Percentiles rank a stretch among this genome's conserved stretches.
These are phyloP conservation scores for Chymomyza amoena DNA, from an alignment of 2,888 invertebrate species.

Conservation along the genomic window DNA sequence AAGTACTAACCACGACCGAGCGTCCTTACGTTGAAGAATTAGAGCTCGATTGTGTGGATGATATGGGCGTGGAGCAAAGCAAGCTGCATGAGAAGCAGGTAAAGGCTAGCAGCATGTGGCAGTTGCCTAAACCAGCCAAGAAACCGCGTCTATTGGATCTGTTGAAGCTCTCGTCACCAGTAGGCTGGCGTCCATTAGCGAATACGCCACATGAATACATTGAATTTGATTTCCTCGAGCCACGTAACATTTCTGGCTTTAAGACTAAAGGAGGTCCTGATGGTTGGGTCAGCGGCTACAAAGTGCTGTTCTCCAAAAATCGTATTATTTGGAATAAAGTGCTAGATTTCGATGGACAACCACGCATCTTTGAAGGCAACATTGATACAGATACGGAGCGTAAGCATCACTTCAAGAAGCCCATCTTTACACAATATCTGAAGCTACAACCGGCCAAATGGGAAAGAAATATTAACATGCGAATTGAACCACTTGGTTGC, in stretches of 20 bases:
- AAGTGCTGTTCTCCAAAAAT: constrained; percentile 86
- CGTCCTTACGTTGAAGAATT: constrained; percentile 11
- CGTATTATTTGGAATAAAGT: constrained; percentile 86
- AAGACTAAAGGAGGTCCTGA: constrained; percentile 85
- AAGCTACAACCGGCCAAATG: constrained; percentile 86
- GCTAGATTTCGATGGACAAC: constrained; percentile 80
- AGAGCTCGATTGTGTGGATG: constrained; percentile 82
- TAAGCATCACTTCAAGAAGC: constrained; percentile 84
- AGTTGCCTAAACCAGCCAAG: constrained; percentile 60
- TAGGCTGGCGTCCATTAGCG: constrained; percentile 84
- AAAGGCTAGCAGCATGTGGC: constrained; percentile 74
- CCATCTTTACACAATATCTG: constrained; percentile 85
- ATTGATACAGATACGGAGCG: constrained; percentile 83
- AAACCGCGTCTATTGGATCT: constrained; percentile 70
- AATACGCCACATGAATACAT: constrained; percentile 86
- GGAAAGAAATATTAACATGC: constrained; percentile 86
- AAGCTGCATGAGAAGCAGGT: constrained; percentile 83
- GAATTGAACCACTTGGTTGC: constrained; percentile 89
- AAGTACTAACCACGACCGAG: constrained; percentile 8
- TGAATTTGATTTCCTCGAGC: constrained; percentile 88
- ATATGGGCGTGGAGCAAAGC: constrained; percentile 85
- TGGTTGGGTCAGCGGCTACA: constrained; percentile 88
- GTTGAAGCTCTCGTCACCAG: constrained; percentile 75
- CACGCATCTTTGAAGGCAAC: constrained; percentile 85
- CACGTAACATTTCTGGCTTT: constrained; percentile 88